Evolutionary conservation across 2,797 vertebrate genomes (phyloP).

Genomic region (Trematomus bernacchii): DNA sequence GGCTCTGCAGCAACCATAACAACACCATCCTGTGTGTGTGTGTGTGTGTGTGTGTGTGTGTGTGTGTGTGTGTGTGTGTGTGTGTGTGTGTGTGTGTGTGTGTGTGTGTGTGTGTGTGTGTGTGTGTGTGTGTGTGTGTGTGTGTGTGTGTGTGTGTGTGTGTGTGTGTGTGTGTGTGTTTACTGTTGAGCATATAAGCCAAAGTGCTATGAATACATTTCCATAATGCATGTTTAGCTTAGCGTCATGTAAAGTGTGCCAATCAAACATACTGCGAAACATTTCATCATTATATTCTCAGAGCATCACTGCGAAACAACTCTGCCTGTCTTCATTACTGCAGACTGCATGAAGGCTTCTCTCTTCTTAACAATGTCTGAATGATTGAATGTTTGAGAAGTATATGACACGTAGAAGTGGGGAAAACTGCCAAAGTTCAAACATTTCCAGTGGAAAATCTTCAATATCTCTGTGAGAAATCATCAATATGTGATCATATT

Average conservation of each 20-base stretch:
- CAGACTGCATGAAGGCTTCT: neutral
- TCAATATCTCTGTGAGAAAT: neutral
- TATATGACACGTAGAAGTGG: fast-evolving
- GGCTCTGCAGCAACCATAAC: constrained; percentile 60
- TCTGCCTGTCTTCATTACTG: constrained; percentile 16
- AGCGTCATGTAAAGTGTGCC: constrained; percentile 39
- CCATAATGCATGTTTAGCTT: constrained; percentile 59
- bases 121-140: constrained; percentile 40
- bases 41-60: constrained; percentile 37
- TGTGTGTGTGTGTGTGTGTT: constrained; percentile 41
- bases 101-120: constrained; percentile 40
- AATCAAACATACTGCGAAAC: constrained; percentile 28
- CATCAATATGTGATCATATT: neutral
- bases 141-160: neutral
- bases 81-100: constrained; percentile 37
- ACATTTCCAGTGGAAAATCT: neutral
- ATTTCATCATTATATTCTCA: constrained; percentile 31
- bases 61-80: constrained; percentile 55
- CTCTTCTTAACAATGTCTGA: constrained; percentile 8
- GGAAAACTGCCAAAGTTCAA: neutral
- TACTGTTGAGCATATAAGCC: constrained; percentile 44
- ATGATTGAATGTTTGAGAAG: neutral
- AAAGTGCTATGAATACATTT: constrained; percentile 70
- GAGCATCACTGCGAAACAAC: neutral
- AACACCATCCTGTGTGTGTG: constrained; percentile 62